Evolutionary conservation across 2,888 invertebrate genomes (phyloP).

Genomic region (Sericinus montela): DNA sequence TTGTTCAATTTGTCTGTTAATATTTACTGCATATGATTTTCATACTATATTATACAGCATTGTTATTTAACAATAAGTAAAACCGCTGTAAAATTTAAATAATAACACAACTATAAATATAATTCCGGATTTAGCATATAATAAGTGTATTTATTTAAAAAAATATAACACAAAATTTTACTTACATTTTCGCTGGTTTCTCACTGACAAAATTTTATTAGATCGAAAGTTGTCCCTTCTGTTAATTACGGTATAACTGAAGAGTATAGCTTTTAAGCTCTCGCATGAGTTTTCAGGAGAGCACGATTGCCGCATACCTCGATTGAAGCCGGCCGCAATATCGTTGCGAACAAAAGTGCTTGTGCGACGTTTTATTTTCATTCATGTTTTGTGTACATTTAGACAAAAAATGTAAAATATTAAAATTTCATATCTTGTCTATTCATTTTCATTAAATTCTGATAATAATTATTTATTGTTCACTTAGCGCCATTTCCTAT

Average conservation of each 20-base stretch:
- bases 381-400: constrained; percentile 11
- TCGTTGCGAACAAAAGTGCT: constrained; percentile 48
- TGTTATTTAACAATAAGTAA: too few species aligned
- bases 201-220: neutral
- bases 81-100: too few species aligned
- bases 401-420: neutral
- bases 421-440: too few species aligned
- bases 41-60: too few species aligned
- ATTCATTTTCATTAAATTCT: too few species aligned
- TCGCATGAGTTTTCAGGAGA: constrained; percentile 41
- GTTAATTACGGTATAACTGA: constrained; percentile 18
- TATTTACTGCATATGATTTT: too few species aligned
- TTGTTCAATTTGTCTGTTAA: too few species aligned
- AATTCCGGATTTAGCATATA: too few species aligned
- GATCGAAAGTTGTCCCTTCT: neutral
- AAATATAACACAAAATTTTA: neutral
- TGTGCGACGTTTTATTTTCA: constrained; percentile 27
- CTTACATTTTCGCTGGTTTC: constrained; percentile 8
- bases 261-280: constrained; percentile 31
- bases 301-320: constrained; percentile 61
- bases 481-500: too few species aligned
- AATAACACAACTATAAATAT: too few species aligned
- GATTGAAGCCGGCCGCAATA: constrained; percentile 68
- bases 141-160: too few species aligned
- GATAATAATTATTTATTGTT: too few species aligned